Evolutionary conservation across 2,113 vertebrate species (phyloP).

Genomic region (Sylvicapra grimmia): DNA sequence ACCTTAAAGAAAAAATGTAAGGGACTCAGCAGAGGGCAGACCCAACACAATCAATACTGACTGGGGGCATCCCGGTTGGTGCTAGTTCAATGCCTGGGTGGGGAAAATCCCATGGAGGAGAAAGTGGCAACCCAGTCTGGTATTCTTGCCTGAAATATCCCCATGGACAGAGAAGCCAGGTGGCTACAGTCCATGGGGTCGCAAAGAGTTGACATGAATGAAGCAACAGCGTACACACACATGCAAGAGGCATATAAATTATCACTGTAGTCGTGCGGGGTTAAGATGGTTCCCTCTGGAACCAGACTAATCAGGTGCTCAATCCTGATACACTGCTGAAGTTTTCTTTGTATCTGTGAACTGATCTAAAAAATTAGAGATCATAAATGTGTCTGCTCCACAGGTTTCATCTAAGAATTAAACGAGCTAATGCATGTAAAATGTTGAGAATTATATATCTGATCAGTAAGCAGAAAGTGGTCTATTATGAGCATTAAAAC

Average conservation of each 20-base stretch:
- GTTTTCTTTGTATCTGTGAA: neutral
- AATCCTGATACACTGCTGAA: neutral
- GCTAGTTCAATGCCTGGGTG: neutral
- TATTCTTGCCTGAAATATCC: neutral
- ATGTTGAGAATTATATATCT: neutral
- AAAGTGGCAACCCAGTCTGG: neutral
- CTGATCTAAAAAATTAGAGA: neutral
- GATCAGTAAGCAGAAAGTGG: neutral
- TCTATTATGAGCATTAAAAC: neutral
- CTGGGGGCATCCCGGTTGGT: neutral
- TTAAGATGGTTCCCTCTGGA: neutral
- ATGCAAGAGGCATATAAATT: neutral
- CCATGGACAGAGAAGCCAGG: neutral
- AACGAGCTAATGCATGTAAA: neutral
- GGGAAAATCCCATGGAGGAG: neutral
- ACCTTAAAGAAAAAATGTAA: neutral
- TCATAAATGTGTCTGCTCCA: neutral
- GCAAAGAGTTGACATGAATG: neutral
- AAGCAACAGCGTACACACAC: neutral
- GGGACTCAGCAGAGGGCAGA: neutral
- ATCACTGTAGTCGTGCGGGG: accelerated
- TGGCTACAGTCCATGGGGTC: neutral
- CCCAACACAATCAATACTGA: neutral
- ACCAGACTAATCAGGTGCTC: neutral
- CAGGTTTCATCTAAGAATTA: neutral